Base-by-base conservation (phyloP, 2,888 invertebrate species). In the Metalampra italica region DNA sequence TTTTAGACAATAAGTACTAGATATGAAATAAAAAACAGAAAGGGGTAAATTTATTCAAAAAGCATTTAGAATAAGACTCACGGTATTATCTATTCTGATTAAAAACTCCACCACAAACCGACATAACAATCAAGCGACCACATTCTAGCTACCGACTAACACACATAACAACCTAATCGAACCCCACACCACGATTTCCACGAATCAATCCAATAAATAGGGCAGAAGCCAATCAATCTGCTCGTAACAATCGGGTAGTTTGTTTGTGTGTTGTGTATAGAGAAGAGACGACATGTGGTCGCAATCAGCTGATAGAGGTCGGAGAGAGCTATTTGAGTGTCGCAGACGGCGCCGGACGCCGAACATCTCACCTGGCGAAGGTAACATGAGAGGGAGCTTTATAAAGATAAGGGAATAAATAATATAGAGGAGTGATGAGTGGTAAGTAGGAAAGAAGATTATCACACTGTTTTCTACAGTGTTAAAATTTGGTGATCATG, bases 221-320 rank as follows among this genome's bases (percentile, higher is more conserved):
- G 3, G 3, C n/a, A n/a, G n/a, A 45, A 45, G 9, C 45, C 37
- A 56, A 52, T 57, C 57, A 57, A 58, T 56, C 53, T n/a, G n/a
- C 32, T 32, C 2, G 8, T 32, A 58, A 55, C 49, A 50, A 56
- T 59, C 55, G 47, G 44, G 57, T 59, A 51, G 51, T 42, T 47
- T 22, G 40, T 57, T 54, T 59, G 45, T 41, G 49, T 57, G 50
- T 47, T 49, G 57, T 49, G 38, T 9, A 34, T 3, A n/a, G 3
- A 9, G 34, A 9, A 36, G 32, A 46, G 51, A 49, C 55, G 55
- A 53, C 62, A 61, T 64, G 52, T 68, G 65, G 57, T 59, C 43
- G 50, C 55, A 57, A 61, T 62, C 57, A 52, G 45, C 45, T 43
- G 43, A 45, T 34, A 42, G 34, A 50, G 42, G 48, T n/a, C 11